Evolutionary conservation across 92 coral and sea anemone genomes (phyloP).

Genomic region (Chrysogorgia sp.): DNA sequence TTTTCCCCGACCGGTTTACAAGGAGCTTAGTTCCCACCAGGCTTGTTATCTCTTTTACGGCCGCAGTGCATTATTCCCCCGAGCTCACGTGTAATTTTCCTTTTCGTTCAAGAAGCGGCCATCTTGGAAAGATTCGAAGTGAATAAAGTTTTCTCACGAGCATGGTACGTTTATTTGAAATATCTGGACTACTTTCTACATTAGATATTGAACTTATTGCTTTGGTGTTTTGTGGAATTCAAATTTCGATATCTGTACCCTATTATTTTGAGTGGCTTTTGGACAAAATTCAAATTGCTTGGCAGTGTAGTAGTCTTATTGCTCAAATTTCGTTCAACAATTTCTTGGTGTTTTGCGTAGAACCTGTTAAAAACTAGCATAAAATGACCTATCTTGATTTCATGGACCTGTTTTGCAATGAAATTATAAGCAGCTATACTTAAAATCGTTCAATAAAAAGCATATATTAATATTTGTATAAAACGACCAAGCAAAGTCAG

Average conservation of each 20-base stretch:
- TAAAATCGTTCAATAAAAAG: no score
- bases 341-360: no score
- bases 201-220: not conserved
- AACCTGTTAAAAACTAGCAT: no score
- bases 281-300: not conserved
- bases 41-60: not conserved
- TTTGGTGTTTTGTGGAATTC: not conserved
- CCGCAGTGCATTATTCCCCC: conserved; percentile 33
- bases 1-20: no score
- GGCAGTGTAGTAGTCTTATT: not conserved
- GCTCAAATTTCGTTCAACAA: no score
- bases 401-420: no score
- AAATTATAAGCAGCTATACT: no score
- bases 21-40: no score
- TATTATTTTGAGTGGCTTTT: not conserved
- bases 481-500: no score
- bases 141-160: not conserved
- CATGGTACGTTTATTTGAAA: conserved; percentile 30
- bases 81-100: conserved; percentile 43
- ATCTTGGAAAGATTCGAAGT: conserved; percentile 18
- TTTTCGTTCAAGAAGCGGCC: conserved; percentile 38
- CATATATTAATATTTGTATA: no score
- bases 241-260: not conserved
- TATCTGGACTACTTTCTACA: not conserved
- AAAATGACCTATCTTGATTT: no score